Percentiles rank a stretch among this genome's conserved stretches.
Conservation (phyloP, 2,888 invertebrate species). For the Tanypteryx hageni region DNA sequence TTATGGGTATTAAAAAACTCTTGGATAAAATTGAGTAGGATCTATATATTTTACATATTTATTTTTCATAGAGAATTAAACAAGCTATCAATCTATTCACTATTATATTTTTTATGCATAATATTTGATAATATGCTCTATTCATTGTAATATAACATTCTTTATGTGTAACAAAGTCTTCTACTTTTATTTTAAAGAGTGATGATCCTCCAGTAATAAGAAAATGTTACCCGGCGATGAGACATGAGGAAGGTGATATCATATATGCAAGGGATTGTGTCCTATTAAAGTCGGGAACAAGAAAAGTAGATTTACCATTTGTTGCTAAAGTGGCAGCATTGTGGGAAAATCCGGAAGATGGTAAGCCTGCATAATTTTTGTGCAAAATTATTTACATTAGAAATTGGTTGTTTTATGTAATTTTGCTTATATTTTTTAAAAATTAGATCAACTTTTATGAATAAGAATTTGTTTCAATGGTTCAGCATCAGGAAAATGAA, state of each 20-base stretch:
- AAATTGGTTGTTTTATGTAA: background rate
- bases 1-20: background rate
- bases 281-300: slow-evolving; percentile 89
- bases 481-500: background rate
- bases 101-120: no score
- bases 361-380: slow-evolving; percentile 76
- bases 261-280: slow-evolving; percentile 94
- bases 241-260: slow-evolving; percentile 91
- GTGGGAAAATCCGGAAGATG: slow-evolving; percentile 96
- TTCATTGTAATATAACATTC: background rate
- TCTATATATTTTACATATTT: no score
- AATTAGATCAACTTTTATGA: background rate
- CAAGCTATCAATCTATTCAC: no score
- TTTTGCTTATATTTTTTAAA: background rate
- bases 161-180: background rate
- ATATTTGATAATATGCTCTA: no score
- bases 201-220: slow-evolving; percentile 86
- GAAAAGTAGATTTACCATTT: slow-evolving; percentile 92
- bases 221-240: slow-evolving; percentile 93
- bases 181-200: slow-evolving; percentile 78
- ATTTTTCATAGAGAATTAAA: background rate
- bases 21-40: background rate
- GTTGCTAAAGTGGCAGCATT: slow-evolving; percentile 96
- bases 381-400: background rate
- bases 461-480: background rate